Percentiles rank a stretch among this genome's conserved stretches.
Conservation (phyloP, 2,888 invertebrate species). For the Epinotia brunnichana region DNA sequence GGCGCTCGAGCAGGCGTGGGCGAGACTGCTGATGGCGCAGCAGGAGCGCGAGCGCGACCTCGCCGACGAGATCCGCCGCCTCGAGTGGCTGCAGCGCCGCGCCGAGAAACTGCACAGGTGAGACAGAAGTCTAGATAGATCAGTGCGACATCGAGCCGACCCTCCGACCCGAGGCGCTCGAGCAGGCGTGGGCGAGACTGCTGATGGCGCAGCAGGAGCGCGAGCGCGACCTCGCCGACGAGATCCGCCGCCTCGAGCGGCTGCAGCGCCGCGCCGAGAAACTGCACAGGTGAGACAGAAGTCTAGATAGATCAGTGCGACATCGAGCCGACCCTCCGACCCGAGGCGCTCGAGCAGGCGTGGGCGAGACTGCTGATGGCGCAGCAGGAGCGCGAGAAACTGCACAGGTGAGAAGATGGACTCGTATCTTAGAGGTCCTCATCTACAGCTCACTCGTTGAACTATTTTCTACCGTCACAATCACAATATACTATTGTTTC, state of each 20-base stretch:
- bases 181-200: constrained; percentile 94
- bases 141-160: constrained; percentile 94
- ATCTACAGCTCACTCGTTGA: no score
- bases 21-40: constrained; percentile 92
- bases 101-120: constrained; percentile 97
- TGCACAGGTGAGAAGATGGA: constrained; percentile 79
- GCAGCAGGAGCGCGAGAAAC: constrained; percentile 95
- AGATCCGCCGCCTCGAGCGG: constrained; percentile 94
- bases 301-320: no score
- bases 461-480: no score
- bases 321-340: constrained; percentile 93
- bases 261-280: constrained; percentile 97
- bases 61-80: constrained; percentile 94
- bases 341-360: constrained; percentile 93
- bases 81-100: constrained; percentile 95
- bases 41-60: constrained; percentile 96
- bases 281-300: constrained; percentile 86
- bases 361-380: constrained; percentile 95
- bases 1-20: constrained; percentile 94
- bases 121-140: no score
- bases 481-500: no score
- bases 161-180: constrained; percentile 92
- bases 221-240: constrained; percentile 94
- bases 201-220: constrained; percentile 95
- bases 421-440: no score